These are phyloP conservation scores for Rotaria macrura DNA, from an alignment of 2,888 invertebrate species.

Conservation along the genomic window DNA sequence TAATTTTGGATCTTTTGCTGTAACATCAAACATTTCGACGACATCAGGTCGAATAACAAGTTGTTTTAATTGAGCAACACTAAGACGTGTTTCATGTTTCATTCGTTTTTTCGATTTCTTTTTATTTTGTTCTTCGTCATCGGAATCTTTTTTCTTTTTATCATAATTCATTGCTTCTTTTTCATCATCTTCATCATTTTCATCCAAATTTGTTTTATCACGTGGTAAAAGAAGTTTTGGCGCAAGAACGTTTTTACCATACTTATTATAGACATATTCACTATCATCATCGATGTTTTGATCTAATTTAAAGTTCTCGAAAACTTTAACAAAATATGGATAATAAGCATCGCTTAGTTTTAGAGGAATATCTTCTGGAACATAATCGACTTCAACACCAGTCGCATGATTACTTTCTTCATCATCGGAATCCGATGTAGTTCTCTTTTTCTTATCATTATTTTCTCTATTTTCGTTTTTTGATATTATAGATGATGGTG, in stretches of 20 bases:
- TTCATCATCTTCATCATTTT: slow-evolving; percentile 79
- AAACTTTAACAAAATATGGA: slow-evolving; percentile 77
- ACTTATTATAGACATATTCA: slow-evolving; percentile 37
- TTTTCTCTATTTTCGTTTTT: not conserved
- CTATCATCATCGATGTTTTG: slow-evolving; percentile 36
- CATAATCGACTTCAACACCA: not conserved
- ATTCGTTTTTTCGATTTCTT: slow-evolving; percentile 31
- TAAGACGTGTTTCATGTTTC: slow-evolving; percentile 65
- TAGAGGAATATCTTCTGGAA: slow-evolving; percentile 73
- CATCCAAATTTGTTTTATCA: slow-evolving; percentile 64
- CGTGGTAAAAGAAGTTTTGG: slow-evolving; percentile 53
- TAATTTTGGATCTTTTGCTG: slow-evolving; percentile 86
- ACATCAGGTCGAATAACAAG: slow-evolving; percentile 82
- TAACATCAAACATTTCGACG: slow-evolving; percentile 99
- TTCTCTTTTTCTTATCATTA: not conserved
- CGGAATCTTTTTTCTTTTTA: not conserved
- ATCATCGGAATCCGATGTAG: not conserved
- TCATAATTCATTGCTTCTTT: not conserved
- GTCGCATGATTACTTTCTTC: not conserved
- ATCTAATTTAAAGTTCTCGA: slow-evolving; percentile 75
- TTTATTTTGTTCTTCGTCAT: slow-evolving; percentile 6
- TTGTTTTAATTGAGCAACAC: slow-evolving; percentile 92
- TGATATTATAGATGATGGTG: not conserved
- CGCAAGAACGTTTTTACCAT: slow-evolving; percentile 49
- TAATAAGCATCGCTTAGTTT: slow-evolving; percentile 83